Evolutionary conservation across 92 coral and sea anemone species (phyloP).

Genomic region (Metridium senile): DNA sequence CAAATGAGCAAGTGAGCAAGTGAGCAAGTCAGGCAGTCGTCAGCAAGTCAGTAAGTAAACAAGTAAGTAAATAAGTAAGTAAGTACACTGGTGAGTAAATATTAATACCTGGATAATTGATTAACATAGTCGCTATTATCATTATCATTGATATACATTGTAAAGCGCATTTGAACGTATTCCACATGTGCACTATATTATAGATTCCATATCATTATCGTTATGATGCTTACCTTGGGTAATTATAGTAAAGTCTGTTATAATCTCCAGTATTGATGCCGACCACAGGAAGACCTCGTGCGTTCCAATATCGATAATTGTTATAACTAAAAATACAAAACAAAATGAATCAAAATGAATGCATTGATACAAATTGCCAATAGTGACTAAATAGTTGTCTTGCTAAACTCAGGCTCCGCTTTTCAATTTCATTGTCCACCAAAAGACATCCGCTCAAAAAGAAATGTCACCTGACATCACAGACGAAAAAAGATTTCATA

Average conservation of each 20-base stretch:
- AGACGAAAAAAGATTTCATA: too few relatives aligned
- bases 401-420: background rate
- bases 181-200: background rate
- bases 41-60: too few relatives aligned
- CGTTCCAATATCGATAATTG: conserved; percentile 10
- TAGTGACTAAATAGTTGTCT: background rate
- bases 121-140: background rate
- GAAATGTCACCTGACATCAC: too few relatives aligned
- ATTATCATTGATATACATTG: too few relatives aligned
- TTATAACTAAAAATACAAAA: background rate
- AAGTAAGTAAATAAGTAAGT: background rate
- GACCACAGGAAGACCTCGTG: conserved; percentile 36
- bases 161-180: background rate
- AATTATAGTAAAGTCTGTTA: conserved; percentile 8
- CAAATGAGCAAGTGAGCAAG: too few relatives aligned
- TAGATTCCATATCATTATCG: background rate
- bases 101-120: too few relatives aligned
- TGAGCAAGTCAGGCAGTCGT: too few relatives aligned
- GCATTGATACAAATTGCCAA: background rate
- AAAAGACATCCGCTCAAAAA: too few relatives aligned
- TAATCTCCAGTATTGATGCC: conserved; percentile 54
- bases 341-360: background rate
- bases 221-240: conserved; percentile 25
- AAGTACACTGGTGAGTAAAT: background rate
- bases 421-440: too few relatives aligned